Base-by-base conservation (phyloP, 2,888 invertebrate genomes). In the Spodoptera littoralis region DNA sequence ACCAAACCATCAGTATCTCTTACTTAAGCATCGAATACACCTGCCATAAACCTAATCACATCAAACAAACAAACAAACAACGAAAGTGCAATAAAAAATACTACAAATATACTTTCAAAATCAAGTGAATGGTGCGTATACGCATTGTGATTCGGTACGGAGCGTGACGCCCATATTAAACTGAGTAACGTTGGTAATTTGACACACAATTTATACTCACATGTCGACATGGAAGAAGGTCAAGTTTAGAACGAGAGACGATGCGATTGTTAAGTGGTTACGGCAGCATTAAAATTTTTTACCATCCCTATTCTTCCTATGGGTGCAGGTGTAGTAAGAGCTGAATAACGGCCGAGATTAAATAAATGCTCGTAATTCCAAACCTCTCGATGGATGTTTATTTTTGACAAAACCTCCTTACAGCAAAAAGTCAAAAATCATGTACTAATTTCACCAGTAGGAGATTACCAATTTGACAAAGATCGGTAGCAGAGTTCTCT, bases 161-260 rank as follows among this genome's bases (percentile, higher is more conserved):
- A 0, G 22, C 73, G 68, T 70, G 70, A 49, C 60, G 11, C 5
- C 5, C 51, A 49, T 73, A 8, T 18, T 11, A 73, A 70, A 18
- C 11, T 27, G 43, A 49, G 36, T 36, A 36, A 36, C 30, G 43
- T 12, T 24, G 13, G 52, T 54, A 48, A 65, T 53, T 55, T 56
- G 60, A 73, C 73, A 67, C 18, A 52, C 30, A 58, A 58, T 65
- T 72, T 54, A 54, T 50, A 44, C 46, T 18, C 46, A 11, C 30
- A 41, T 9, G 11, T 13, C 42, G 51, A 51, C 46, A 11, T 44
- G 41, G 13, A 41, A 24, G 27, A 54, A 72, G 68, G 61, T 73
- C 68, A 67, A 67, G 69, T 73, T 73, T 43, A 44, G 18, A 12
- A 36, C 50, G 46, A 13, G 56, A 27, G 72, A 36, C 18, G 42